Evolutionary conservation across 2,888 invertebrate genomes (phyloP).

Genomic region (Morpho deidamia): DNA sequence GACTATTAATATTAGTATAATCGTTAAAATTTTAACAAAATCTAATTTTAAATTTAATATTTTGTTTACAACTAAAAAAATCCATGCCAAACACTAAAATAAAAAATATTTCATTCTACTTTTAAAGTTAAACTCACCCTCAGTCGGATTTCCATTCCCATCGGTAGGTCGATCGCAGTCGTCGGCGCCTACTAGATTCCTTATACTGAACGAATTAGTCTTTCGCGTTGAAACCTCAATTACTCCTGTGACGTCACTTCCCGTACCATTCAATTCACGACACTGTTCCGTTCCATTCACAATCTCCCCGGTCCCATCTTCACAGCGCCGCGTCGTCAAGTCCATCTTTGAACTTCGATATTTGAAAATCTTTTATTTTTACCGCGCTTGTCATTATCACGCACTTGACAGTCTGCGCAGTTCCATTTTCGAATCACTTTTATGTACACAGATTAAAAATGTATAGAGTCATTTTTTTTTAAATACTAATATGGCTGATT

Average conservation of each 20-base stretch:
- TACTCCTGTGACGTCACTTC: slow-evolving; percentile 50
- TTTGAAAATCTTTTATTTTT: slow-evolving; percentile 25
- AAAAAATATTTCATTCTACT: background rate
- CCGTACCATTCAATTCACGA: slow-evolving; percentile 51
- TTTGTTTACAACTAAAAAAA: too few relatives aligned
- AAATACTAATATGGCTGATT: background rate
- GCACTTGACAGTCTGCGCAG: slow-evolving; percentile 19
- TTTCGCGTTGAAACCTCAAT: slow-evolving; percentile 54
- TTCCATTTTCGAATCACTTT: slow-evolving; percentile 25
- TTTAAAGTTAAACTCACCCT: slow-evolving; percentile 48
- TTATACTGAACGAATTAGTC: slow-evolving; percentile 62
- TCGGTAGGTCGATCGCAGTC: slow-evolving; percentile 53
- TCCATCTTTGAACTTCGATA: slow-evolving; percentile 54
- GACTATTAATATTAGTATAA: too few relatives aligned
- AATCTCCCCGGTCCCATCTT: slow-evolving; percentile 40
- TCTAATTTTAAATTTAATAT: too few relatives aligned
- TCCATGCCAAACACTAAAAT: background rate
- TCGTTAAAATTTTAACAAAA: too few relatives aligned
- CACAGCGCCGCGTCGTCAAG: slow-evolving; percentile 68
- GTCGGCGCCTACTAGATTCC: slow-evolving; percentile 62
- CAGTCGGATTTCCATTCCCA: slow-evolving; percentile 44
- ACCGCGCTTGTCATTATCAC: slow-evolving; percentile 28
- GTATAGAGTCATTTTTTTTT: slow-evolving; percentile 3
- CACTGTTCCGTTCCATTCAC: slow-evolving; percentile 51
- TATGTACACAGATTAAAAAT: slow-evolving; percentile 4